Percentiles rank a stretch among this genome's conserved stretches.
These are phyloP conservation scores for Amphibalanus amphitrite DNA, from an alignment of 1,140 invertebrate genomes.

Conservation along the genomic window DNA sequence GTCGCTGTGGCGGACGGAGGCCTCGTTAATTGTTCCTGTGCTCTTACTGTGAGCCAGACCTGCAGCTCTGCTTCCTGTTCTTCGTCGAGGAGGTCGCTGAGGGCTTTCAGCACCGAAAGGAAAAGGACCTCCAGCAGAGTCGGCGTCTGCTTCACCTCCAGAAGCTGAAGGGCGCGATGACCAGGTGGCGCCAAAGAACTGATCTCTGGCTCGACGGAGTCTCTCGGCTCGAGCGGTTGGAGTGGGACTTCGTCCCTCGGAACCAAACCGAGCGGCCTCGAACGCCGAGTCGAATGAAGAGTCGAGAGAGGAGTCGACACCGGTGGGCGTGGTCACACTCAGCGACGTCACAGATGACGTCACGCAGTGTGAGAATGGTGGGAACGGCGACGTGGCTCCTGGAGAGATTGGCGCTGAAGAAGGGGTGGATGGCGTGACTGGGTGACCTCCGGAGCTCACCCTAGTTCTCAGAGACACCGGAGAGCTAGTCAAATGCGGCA, in stretches of 20 bases:
- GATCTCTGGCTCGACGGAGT: not conserved
- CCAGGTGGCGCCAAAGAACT: not conserved
- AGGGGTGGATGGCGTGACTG: too few relatives aligned
- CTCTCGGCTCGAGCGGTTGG: not conserved
- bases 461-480: too few relatives aligned
- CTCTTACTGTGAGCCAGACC: not conserved
- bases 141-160: not conserved
- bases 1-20: not conserved
- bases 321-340: not conserved
- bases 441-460: too few relatives aligned
- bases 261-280: not conserved
- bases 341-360: not conserved
- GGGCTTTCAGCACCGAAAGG: not conserved
- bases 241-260: not conserved
- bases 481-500: too few relatives aligned
- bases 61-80: too few relatives aligned
- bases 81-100: too few relatives aligned
- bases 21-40: not conserved
- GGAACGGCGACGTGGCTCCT: not conserved
- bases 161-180: not conserved
- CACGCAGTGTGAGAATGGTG: not conserved
- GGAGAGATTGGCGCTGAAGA: too few relatives aligned
- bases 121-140: not conserved
- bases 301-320: not conserved
- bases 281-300: not conserved